A percentile compares a stretch with the other conserved stretches of the same genome.
Conservation (phyloP, 1,140 invertebrate species). For the Tetranychus urticae region DNA sequence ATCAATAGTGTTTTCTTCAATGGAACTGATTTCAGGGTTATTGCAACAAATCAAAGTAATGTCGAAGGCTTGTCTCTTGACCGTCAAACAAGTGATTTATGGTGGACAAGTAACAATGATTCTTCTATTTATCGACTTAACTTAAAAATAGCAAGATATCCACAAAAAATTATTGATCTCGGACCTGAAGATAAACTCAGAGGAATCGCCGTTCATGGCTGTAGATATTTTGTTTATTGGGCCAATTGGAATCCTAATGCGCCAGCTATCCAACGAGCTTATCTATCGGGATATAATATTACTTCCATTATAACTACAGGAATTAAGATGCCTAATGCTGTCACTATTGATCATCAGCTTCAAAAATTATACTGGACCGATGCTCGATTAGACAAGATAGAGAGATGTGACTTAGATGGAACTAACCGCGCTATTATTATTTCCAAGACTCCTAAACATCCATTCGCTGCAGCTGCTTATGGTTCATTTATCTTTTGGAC, state of each 20-base stretch:
- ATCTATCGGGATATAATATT: slow-evolving; percentile 33
- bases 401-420: slow-evolving; percentile 75
- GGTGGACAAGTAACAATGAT: slow-evolving; percentile 63
- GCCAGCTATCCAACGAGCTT: slow-evolving; percentile 46
- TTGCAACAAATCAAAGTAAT: slow-evolving; percentile 44
- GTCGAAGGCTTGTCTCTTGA: slow-evolving; percentile 63
- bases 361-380: slow-evolving; percentile 37
- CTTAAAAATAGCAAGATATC: slow-evolving; percentile 14
- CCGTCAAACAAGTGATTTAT: slow-evolving; percentile 34
- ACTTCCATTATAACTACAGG: slow-evolving; percentile 44
- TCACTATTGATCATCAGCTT: slow-evolving; percentile 42
- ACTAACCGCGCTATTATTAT: slow-evolving; percentile 41
- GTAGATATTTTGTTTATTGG: slow-evolving; percentile 45
- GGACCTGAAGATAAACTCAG: slow-evolving; percentile 44
- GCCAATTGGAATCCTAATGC: slow-evolving; percentile 47
- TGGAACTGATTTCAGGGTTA: slow-evolving; percentile 37
- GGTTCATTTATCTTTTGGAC: slow-evolving; percentile 55
- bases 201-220: slow-evolving; percentile 55
- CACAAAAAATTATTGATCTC: slow-evolving; percentile 37
- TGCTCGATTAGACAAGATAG: slow-evolving; percentile 41
- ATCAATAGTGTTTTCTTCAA: slow-evolving; percentile 64
- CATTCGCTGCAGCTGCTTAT: slow-evolving; percentile 50
- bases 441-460: slow-evolving; percentile 45
- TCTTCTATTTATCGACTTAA: slow-evolving; percentile 40
- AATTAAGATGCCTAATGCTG: slow-evolving; percentile 56